phyloP scores from a whole-genome alignment of 1,140 invertebrate species.

The Amphibalanus amphitrite region DNA sequence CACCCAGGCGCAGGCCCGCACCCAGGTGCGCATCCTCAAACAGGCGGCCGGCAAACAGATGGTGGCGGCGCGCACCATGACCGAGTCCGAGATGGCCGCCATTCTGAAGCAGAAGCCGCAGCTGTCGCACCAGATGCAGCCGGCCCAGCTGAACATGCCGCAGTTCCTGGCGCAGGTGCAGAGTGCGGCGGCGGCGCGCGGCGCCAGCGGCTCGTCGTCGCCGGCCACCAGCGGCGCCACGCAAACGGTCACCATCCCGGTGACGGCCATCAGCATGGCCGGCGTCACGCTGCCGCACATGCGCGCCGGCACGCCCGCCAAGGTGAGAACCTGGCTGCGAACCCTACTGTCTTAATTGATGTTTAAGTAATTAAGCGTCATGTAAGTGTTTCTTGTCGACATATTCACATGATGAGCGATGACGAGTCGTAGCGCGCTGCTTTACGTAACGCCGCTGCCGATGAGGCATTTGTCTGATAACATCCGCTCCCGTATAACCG shows the following conservation, averaged over 20 bases:
- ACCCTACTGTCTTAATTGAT: too few relatives aligned
- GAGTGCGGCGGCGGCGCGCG: conserved; percentile 12
- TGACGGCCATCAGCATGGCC: conserved; percentile 18
- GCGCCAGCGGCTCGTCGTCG: conserved; percentile 22
- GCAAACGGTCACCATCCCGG: conserved; percentile 36
- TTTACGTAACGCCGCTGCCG: conserved; percentile 15
- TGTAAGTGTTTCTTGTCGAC: too few relatives aligned
- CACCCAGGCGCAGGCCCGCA: conserved; percentile 20
- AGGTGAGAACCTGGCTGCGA: conserved; percentile 10
- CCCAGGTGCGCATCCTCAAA: conserved; percentile 17
- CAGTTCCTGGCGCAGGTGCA: conserved; percentile 23
- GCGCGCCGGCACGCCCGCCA: background rate
- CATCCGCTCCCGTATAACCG: too few relatives aligned
- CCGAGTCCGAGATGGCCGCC: conserved; percentile 49
- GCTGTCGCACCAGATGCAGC: conserved; percentile 25
- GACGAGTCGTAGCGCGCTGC: too few relatives aligned
- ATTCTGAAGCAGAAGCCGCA: conserved; percentile 46
- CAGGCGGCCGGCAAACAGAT: conserved; percentile 25
- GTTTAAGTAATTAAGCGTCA: too few relatives aligned
- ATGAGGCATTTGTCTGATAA: conserved; percentile 18
- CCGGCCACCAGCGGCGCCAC: conserved; percentile 33
- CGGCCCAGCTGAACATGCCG: conserved; percentile 16
- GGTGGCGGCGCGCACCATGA: conserved; percentile 32
- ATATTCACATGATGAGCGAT: too few relatives aligned
- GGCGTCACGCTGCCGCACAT: conserved; percentile 20